Evolutionary conservation across 2,888 invertebrate genomes (phyloP), one percentile per base, ranked within the genome.

Genomic region (Chydorus sphaericus): DNA sequence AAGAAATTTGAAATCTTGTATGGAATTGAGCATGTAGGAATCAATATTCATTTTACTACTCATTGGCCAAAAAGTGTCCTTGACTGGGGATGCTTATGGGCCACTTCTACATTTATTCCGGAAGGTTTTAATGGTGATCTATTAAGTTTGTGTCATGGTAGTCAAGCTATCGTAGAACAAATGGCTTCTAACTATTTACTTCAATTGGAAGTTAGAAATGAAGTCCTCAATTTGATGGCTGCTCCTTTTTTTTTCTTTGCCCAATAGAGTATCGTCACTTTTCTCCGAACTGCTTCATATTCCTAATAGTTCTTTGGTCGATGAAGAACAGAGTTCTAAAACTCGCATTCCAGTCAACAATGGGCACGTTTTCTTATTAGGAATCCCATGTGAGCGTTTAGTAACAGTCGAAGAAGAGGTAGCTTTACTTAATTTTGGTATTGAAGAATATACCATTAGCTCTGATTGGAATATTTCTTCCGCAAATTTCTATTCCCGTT

Each of bases 81-180:
- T 5, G 30, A 50, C 18, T 50, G 50, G 30, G 50, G 50, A 30
- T 50, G 50, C 31, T 30, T 50, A 18, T 50, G 50, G 50, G 29
- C 51, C 3, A 51, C 31, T 6, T 51, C 51, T n/a, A 33, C 33
- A 23, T 51, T 51, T 33, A 51, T 51, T 23, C 51, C 51, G 8
- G 51, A 51, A 28, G 16, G 23, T 28, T 51, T 31, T 33, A 51
- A 51, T 18, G 51, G 51, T 1, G n/a, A 30, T n/a, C 18, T 51
- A 11, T 33, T 33, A 20, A 30, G 16, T 31, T 33, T 51, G 7
- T 51, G 30, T 3, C 30, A 51, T 18, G 51, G 51, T 8, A 51
- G 33, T 4, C 51, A 51, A n/a, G 50, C 30, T 11, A 7, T 50
- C 29, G 30, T 18, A n/a, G 30, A 50, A 7, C 31, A 50, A n/a